Percentiles rank a stretch among this genome's conserved stretches.
Evolutionary conservation across 2,797 vertebrate species (phyloP).

Genomic region (Okamejei kenojei): DNA sequence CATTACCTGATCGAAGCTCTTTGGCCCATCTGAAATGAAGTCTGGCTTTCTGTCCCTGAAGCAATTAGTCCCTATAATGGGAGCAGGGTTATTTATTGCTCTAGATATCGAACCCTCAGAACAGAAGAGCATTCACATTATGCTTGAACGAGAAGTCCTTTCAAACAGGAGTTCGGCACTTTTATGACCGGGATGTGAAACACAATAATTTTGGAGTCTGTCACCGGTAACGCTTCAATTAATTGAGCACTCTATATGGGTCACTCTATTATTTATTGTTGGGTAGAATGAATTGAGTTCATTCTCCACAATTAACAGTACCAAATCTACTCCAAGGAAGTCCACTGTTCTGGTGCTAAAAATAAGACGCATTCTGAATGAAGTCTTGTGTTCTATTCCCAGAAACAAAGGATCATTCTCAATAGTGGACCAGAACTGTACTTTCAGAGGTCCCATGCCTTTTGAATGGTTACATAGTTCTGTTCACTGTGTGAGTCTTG

Average conservation of each 20-base stretch:
- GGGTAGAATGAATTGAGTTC: slow-evolving; percentile 17
- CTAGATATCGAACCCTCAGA: background rate
- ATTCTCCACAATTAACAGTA: background rate
- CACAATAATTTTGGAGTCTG: background rate
- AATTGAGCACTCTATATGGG: background rate
- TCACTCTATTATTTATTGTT: background rate
- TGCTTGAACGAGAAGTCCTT: background rate
- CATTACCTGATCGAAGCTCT: background rate
- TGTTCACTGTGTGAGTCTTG: slow-evolving; percentile 11
- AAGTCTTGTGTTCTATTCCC: background rate
- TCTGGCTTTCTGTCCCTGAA: background rate
- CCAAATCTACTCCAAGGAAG: background rate
- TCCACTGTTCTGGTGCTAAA: background rate
- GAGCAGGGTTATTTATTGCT: background rate
- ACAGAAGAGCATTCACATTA: background rate
- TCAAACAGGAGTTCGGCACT: background rate
- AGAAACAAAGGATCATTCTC: background rate
- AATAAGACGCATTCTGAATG: slow-evolving; percentile 20
- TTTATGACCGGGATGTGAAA: background rate
- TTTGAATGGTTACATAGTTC: slow-evolving; percentile 3
- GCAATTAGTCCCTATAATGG: background rate
- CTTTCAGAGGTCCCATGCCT: background rate
- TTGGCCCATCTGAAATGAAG: background rate
- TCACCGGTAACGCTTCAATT: background rate
- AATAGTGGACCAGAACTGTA: background rate